Conservation (phyloP, 2,888 invertebrate genomes). For the Esperia sulphurella region DNA sequence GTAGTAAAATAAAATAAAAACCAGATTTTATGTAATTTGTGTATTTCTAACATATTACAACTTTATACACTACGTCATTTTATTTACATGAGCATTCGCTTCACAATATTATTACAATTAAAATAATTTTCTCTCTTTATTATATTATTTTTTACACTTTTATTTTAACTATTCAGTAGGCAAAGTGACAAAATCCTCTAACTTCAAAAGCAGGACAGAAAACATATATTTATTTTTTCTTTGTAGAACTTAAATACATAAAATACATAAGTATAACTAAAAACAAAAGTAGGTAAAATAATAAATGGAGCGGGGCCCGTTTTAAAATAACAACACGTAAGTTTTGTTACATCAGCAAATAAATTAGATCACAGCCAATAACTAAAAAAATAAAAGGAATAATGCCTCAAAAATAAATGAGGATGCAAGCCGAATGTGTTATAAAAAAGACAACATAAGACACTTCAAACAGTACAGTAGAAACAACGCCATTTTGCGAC, state of each 20-base stretch:
- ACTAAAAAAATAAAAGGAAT: background rate
- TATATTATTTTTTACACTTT: constrained; percentile 68
- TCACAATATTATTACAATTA: constrained; percentile 73
- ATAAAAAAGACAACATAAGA: background rate
- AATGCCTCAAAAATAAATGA: background rate
- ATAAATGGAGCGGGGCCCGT: background rate
- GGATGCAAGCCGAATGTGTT: background rate
- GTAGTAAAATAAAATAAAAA: no score
- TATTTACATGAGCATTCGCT: constrained; percentile 78
- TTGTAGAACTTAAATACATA: background rate
- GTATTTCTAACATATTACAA: constrained; percentile 76
- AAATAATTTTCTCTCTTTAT: constrained; percentile 72
- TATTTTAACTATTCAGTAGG: constrained; percentile 59
- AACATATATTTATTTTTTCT: constrained; percentile 20
- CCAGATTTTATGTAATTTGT: constrained; percentile 51
- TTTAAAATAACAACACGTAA: background rate
- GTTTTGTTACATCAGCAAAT: background rate
- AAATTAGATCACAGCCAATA: constrained; percentile 19
- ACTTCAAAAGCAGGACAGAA: constrained; percentile 34
- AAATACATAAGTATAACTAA: background rate
- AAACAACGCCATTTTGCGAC: no score
- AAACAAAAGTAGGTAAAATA: no score
- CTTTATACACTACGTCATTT: constrained; percentile 72
- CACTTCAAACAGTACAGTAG: no score
- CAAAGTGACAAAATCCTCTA: constrained; percentile 65